Evolutionary conservation across 2,888 invertebrate species (phyloP), one percentile per base, ranked within the genome.

Genomic region (Ectemnius lituratus): DNA sequence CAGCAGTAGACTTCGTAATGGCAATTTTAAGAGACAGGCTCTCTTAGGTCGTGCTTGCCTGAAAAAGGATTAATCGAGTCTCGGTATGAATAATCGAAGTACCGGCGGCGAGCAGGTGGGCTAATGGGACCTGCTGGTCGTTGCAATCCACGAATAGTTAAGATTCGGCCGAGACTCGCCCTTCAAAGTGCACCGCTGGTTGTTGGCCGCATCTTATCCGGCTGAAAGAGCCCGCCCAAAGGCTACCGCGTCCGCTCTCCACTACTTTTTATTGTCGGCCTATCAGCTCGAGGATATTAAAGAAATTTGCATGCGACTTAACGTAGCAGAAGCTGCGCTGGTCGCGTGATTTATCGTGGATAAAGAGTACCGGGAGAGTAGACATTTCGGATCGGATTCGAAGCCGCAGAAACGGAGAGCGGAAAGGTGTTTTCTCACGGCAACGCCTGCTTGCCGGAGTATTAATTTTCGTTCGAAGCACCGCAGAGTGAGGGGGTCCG

Each of bases 381-480:
- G 23, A 23, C 23, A 57, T 58, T 52, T 16, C 58, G 58, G 64
- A 65, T 63, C 57, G 60, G 65, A 66, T 65, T 66, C 37, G 70
- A 65, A 52, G 46, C 63, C 61, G 61, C 52, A 52, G 52, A 52
- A 16, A 14, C 14, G 8, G 16, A 16, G 16, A 52, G 52, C 14
- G 52, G 16, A 52, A 52, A 52, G 52, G 16, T 37, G 37, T 52
- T 52, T 76, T 76, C 76, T 76, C 76, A 76, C 71, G 67, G 37
- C 8, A 37, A 68, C 20, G 71, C 67, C 71, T 67, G 37, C 56
- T 14, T 52, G 62, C 49, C 59, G 47, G 37, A 62, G 73, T 75
- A 73, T 64, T 70, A 71, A 60, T 67, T 72, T 76, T 76, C 76
- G 65, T 71, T 70, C 65, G 68, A 78, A 70, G 56, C 66, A 66